These are phyloP conservation scores for Corella eumyota DNA, from an alignment of 23 tunicate species.

Conservation along the genomic window DNA sequence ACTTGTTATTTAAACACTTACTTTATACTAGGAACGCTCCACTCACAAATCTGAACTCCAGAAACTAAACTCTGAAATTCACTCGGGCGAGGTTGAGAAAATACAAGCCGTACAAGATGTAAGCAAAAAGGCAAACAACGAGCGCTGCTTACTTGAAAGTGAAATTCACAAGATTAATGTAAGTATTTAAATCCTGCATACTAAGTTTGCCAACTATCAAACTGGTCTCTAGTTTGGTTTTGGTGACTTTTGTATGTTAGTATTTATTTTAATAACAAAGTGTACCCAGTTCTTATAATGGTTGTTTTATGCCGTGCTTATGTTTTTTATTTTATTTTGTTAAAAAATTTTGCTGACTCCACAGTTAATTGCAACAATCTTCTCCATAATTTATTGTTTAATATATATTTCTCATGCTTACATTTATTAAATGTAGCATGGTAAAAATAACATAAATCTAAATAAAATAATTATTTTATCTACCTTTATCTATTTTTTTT, in stretches of 20 bases:
- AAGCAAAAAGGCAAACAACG: conserved; percentile 63
- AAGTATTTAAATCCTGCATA: conserved; percentile 2
- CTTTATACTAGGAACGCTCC: conserved; percentile 70
- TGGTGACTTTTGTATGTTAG: not conserved
- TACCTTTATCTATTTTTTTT: not conserved
- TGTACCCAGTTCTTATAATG: too few species aligned
- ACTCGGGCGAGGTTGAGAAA: conserved; percentile 55
- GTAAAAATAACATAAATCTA: not conserved
- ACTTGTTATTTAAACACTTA: too few species aligned
- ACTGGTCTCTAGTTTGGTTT: too few species aligned
- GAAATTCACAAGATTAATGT: conserved; percentile 81
- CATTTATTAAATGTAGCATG: not conserved
- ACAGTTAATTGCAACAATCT: too few species aligned
- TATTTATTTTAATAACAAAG: not conserved
- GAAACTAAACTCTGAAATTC: conserved; percentile 42
- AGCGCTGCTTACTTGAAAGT: conserved; percentile 70
- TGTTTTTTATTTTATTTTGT: too few species aligned
- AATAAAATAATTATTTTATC: not conserved
- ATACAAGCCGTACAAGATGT: conserved; percentile 63
- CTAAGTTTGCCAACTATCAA: too few species aligned
- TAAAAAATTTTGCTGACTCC: too few species aligned
- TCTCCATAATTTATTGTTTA: not conserved
- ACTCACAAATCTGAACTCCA: conserved; percentile 66
- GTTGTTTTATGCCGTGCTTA: too few species aligned
- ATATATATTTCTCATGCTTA: not conserved